Evolutionary conservation across 2,888 invertebrate genomes (phyloP), one percentile per base, ranked within the genome.

Genomic region (Drosophila rellima): DNA sequence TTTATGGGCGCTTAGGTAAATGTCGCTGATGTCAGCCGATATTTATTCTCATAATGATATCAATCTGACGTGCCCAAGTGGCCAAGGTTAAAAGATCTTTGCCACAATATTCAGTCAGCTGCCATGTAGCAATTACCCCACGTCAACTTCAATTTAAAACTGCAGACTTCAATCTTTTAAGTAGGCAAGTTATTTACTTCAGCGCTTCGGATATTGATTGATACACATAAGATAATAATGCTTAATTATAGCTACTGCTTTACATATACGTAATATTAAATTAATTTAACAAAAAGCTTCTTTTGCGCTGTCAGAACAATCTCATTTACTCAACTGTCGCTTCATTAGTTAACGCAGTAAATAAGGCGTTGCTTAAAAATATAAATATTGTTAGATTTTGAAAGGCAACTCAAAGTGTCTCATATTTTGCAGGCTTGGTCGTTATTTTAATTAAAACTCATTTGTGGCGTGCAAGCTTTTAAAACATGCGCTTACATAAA

Each of bases 1-100:
- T 79, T 82, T 80, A 80, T 80, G 78, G 80, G 62, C 68, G 76
- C 59, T 78, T 78, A 78, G 75, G 48, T 73, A 74, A 79, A 77
- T 70, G 74, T 54, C 64, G 48, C 67, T 66, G 68, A 69, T 71
- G 68, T 72, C 79, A 68, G 56, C 37, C 56, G 50, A 50, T 63
- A 64, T 67, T 68, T 71, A 60, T 56, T 61, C 47, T 15, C 47
- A 20, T 40, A 35, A 39, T 31, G 74, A 71, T 75, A 71, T 44
- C 60, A 67, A 75, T 75, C 71, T 64, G 47, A 3, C 71, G 76
- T 75, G 76, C 71, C 44, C 26, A 75, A 75, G 76, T 75, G 67
- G 29, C 39, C 5, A 42, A 60, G 42, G 18, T 64, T 54, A 57
- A 71, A 47, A 75, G 54, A 63, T 71, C 66, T 37, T 50, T 56